Evolutionary conservation across 2,797 vertebrate species (phyloP).

Genomic region (Lutra lutra): DNA sequence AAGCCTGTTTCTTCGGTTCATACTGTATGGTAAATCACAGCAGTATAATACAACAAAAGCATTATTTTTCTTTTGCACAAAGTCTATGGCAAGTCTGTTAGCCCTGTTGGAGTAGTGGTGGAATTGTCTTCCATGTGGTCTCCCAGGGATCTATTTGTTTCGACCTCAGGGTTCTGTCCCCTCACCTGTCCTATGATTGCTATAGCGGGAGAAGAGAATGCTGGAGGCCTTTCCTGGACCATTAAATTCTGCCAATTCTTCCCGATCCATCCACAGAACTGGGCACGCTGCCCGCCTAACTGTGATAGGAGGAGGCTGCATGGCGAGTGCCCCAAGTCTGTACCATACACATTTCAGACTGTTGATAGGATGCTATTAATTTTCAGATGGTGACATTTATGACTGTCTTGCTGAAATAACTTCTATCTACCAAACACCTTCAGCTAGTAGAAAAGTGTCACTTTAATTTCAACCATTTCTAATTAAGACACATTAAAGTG

Average conservation of each 20-base stretch:
- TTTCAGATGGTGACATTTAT: slow-evolving; percentile 1
- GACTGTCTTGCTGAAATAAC: neutral
- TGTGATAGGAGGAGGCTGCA: neutral
- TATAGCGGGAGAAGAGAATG: neutral
- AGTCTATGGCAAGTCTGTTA: neutral
- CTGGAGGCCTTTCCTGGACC: neutral
- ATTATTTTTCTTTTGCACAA: slow-evolving; percentile 25
- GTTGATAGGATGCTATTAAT: neutral
- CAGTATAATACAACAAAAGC: neutral
- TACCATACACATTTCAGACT: neutral
- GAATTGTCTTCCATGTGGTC: neutral
- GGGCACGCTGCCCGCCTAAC: neutral
- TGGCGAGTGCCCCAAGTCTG: neutral
- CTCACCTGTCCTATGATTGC: neutral
- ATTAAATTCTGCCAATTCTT: neutral
- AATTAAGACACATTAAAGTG: slow-evolving; percentile 51
- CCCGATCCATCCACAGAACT: neutral
- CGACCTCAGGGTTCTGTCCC: neutral
- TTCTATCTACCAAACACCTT: neutral
- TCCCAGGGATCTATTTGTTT: neutral
- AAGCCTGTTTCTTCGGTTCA: neutral
- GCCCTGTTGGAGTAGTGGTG: neutral
- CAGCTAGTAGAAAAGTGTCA: neutral
- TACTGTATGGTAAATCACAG: neutral
- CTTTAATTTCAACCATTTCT: slow-evolving; percentile 50